Evolutionary conservation across 2,888 invertebrate species (phyloP), one percentile per base, ranked within the genome.

Genomic region (Megalurothrips usitatus): DNA sequence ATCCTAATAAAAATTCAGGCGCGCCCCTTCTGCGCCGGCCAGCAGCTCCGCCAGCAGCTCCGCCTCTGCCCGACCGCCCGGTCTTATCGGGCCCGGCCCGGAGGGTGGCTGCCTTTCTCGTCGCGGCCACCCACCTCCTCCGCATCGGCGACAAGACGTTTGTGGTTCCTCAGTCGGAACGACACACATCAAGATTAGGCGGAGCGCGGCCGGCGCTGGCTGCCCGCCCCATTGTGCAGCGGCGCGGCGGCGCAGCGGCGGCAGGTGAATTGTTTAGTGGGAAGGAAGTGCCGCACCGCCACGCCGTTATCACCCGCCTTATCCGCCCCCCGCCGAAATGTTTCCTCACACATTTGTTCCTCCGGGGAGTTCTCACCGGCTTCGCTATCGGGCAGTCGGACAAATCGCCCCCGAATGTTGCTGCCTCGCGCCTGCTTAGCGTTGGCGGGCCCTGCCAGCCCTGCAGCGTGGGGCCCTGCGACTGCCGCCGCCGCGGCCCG

Each of bases 131-230:
- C 34, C 34, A 43, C n/a, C 58, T 58, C 58, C 68, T 26, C 68
- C 68, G 26, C 23, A 75, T 75, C 68, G 68, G 26, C 68, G 68
- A 75, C 68, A 75, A 75, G 68, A 75, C 68, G 23, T 75, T 75
- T 75, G 68, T 75, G 68, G 68, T 75, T 26, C 26, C 68, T 75
- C 68, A 75, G 68, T 75, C 68, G 68, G 68, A 75, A 75, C 68
- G 68, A 75, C 68, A 75, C 68, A 75, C 68, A 75, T 75, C 68
- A 75, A 75, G 68, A 75, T 75, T 75, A 75, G 14, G 52, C 52
- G 14, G 52, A 9, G 52, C 68, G n/a, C 26, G 58, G 14, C 14
- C 58, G 58, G 58, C 34, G 34, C 34, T 43, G 34, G 17, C 58
- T 58, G 23, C 68, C 12, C 68, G 68, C 68, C 34, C 68, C 68